Conservation (phyloP, 1,140 invertebrate genomes). For the Apis laboriosa region DNA sequence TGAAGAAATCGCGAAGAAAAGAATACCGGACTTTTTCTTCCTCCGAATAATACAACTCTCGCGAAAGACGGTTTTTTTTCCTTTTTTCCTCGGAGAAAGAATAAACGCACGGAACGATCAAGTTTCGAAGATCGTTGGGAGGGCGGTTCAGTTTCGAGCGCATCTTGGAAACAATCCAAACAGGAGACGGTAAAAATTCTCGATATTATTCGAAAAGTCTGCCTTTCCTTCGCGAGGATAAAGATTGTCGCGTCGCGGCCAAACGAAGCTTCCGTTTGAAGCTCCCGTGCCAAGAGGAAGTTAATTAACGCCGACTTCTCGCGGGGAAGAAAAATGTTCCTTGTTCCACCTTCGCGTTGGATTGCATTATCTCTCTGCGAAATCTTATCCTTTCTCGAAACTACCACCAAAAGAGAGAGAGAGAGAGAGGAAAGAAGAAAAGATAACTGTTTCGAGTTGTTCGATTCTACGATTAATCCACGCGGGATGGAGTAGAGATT, state of each 20-base stretch:
- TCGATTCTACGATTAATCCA: too few relatives aligned
- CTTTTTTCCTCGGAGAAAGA: neutral
- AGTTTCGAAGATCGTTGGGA: neutral
- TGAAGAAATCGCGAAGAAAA: slow-evolving; percentile 21
- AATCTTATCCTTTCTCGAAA: too few relatives aligned
- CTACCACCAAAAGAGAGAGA: too few relatives aligned
- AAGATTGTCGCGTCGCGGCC: neutral
- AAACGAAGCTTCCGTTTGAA: neutral
- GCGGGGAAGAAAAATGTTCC: neutral
- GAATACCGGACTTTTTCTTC: neutral
- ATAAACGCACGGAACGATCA: neutral
- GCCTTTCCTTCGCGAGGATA: neutral
- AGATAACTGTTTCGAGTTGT: too few relatives aligned
- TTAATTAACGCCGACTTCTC: slow-evolving; percentile 36
- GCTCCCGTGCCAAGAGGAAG: neutral
- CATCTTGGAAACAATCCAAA: neutral
- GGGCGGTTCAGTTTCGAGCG: neutral
- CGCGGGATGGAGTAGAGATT: too few relatives aligned
- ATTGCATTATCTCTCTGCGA: neutral
- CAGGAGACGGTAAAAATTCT: neutral
- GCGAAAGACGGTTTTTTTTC: neutral
- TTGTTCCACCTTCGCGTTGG: neutral
- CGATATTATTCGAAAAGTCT: neutral
- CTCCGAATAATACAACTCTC: slow-evolving; percentile 5
- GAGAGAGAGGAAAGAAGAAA: too few relatives aligned